phyloP scores from a whole-genome alignment of 2,113 vertebrate species.

The Rhagologus leucostigma region DNA sequence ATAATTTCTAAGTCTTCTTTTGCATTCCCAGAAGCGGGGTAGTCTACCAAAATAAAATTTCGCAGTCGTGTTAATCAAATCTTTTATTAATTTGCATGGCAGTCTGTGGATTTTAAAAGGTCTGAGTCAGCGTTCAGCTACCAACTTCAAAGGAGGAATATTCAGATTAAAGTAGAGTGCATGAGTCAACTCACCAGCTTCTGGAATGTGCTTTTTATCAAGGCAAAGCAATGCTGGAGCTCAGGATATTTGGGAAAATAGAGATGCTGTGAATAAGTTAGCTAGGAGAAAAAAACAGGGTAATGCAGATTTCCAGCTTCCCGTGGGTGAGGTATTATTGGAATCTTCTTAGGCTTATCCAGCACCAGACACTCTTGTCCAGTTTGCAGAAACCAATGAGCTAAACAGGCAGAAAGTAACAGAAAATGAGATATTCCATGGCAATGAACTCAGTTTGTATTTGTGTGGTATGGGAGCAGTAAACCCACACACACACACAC shows the following conservation, averaged over 20 bases:
- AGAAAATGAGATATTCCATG: background rate
- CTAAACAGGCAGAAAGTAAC: background rate
- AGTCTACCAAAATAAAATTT: background rate
- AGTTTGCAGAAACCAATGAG: background rate
- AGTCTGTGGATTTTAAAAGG: background rate
- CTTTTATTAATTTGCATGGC: background rate
- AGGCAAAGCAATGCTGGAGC: background rate
- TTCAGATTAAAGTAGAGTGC: background rate
- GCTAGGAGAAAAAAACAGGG: background rate
- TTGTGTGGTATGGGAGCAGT: background rate
- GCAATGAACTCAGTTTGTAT: fast-evolving
- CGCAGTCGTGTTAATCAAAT: background rate
- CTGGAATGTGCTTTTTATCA: slow-evolving; percentile 16
- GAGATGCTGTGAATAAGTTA: background rate
- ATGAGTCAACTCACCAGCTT: slow-evolving; percentile 41
- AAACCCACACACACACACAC: too few species aligned
- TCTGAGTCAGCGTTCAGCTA: slow-evolving; percentile 8
- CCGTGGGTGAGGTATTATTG: background rate
- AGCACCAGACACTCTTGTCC: background rate
- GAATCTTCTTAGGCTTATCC: background rate
- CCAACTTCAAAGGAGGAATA: background rate
- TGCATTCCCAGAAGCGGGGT: background rate
- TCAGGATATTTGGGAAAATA: background rate
- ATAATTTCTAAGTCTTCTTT: background rate
- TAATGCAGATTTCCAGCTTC: background rate